Evolutionary conservation across 2,113 vertebrate genomes (phyloP).

Genomic region (Eublepharis macularius): DNA sequence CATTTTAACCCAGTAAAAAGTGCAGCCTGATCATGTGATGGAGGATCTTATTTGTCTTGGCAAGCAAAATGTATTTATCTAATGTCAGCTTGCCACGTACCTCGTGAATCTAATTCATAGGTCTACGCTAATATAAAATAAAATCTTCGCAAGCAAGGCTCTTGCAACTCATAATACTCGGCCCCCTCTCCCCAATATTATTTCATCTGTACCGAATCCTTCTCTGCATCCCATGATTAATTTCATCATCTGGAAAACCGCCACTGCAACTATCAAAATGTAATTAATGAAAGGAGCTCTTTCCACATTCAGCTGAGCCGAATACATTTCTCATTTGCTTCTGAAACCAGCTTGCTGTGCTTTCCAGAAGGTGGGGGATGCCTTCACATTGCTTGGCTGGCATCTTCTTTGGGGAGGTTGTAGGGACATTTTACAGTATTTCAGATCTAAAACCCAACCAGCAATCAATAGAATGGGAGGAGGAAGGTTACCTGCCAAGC

Average conservation of each 20-base stretch:
- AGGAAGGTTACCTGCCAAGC: not conserved
- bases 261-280: not conserved
- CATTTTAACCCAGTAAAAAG: conserved; percentile 58
- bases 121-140: conserved; percentile 1
- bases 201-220: not conserved
- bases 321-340: not conserved
- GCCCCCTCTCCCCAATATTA: not conserved
- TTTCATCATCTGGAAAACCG: not conserved
- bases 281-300: not conserved
- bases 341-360: not conserved
- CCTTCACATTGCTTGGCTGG: not conserved
- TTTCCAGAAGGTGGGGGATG: not conserved
- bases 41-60: conserved; percentile 39
- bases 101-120: not conserved
- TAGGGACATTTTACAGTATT: not conserved
- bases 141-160: not conserved
- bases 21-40: conserved; percentile 24
- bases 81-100: conserved; percentile 31
- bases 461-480: not conserved
- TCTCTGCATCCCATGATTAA: not conserved
- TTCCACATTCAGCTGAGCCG: conserved; percentile 5
- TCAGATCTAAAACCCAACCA: not conserved
- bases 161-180: not conserved
- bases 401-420: not conserved
- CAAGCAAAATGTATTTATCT: conserved; percentile 24